Percentiles rank a stretch among this genome's conserved stretches.
Conservation (phyloP, 2,888 invertebrate species). For the Dolichomitus sp. region DNA sequence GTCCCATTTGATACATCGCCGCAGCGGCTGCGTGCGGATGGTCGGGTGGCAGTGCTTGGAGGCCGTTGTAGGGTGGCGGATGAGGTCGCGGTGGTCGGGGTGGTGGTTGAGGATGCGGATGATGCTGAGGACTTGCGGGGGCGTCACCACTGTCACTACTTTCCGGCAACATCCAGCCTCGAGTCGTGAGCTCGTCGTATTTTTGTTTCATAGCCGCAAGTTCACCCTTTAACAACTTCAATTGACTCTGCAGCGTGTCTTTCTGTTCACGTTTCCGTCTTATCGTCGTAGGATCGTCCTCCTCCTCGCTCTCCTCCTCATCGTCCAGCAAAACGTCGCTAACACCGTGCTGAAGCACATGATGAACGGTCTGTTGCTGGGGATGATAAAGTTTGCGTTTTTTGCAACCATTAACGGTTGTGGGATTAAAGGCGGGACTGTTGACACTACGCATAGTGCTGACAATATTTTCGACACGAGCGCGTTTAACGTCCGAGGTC, state of each 20-base stretch:
- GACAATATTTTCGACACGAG: conserved; percentile 98
- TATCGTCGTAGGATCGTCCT: conserved; percentile 92
- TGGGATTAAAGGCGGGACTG: conserved; percentile 91
- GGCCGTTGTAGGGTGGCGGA: conserved; percentile 87
- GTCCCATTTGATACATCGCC: conserved; percentile 85
- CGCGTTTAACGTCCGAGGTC: conserved; percentile 95
- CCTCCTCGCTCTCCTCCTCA: conserved; percentile 93
- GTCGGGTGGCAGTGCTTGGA: conserved; percentile 88
- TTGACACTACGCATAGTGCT: conserved; percentile 93
- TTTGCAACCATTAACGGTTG: conserved; percentile 96
- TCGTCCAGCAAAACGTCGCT: conserved; percentile 88
- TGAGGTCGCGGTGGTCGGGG: conserved; percentile 84
- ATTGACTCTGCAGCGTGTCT: conserved; percentile 94
- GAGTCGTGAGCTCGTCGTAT: conserved; percentile 94
- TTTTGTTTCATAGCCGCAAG: conserved; percentile 97
- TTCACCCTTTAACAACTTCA: conserved; percentile 95
- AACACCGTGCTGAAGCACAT: conserved; percentile 88
- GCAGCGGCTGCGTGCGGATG: conserved; percentile 87
- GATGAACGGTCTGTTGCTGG: conserved; percentile 93
- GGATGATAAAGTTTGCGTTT: conserved; percentile 98
- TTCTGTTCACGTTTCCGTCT: conserved; percentile 95
- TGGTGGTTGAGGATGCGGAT: conserved; percentile 86
- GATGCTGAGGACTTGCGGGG: conserved; percentile 84
- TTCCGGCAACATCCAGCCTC: conserved; percentile 90
- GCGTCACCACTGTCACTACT: conserved; percentile 88